Base-by-base conservation (phyloP, 2,797 vertebrate species). In the Sorex maritimensis region DNA sequence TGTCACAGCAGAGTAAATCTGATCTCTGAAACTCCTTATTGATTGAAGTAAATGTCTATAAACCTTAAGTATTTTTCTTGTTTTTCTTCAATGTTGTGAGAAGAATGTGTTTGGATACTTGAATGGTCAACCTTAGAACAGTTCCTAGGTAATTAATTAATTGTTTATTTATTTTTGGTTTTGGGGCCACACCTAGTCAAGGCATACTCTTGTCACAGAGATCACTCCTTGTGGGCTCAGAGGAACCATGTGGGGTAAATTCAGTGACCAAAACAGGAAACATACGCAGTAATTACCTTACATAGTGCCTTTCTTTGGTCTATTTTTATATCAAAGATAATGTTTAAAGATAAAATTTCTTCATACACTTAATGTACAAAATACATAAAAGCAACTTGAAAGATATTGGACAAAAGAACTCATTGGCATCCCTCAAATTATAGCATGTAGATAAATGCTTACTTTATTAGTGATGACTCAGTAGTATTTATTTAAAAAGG, bases 291-390 rank as follows among this genome's bases (percentile, higher is more conserved):
- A 89, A 12, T 21, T 71, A 3, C 38, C 21, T 94, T 75, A 85
- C 81, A 71, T 28, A 68, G 46, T 88, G 10, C 14, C 28, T 95
- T 86, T 81, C 6, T 13, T 3, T 34, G 23, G n/a, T 24, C 79
- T 91, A 93, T 55, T 94, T 89, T 68, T 81, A 87, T 79, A 91
- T 82, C 77, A 79, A 9, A 63, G n/a, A 81, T 94, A 81, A 73
- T 41, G 67, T 75, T 86, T 85, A 79, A 78, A 58, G 28, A 65
- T 84, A 41, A 73, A 81, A 12, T 8, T 7, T 55, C 19, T 67
- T 68, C 19, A 65, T 84, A 17, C 6, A 79, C 30, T 80, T 84
- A 84, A 79, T 71, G 30, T 67, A 72, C 12, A 30, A 9, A 90
- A 58, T 5, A 61, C 73, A 15, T 89, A 84, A 55, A 73, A 92